These are phyloP conservation scores for Rhynchotus rufescens DNA, from an alignment of 2,797 vertebrate species.

Conservation along the genomic window DNA sequence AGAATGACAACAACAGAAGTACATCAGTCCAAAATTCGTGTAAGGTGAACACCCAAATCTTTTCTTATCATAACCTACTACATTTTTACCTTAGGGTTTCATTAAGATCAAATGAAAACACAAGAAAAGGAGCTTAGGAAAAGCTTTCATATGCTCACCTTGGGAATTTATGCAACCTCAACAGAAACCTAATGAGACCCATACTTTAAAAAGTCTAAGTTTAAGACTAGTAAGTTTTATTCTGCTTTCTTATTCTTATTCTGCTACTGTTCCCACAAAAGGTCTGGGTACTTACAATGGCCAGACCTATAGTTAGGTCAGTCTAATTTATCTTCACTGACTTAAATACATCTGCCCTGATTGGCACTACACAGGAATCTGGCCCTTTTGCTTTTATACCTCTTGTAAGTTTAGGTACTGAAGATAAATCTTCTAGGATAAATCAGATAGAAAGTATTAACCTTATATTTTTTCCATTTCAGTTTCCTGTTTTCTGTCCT, in stretches of 20 bases:
- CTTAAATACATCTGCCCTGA: not conserved
- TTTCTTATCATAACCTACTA: not conserved
- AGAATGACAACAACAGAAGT: conserved; percentile 1
- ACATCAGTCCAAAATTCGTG: not conserved
- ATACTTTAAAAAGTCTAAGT: not conserved
- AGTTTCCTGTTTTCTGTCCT: no score
- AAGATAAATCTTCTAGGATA: not conserved
- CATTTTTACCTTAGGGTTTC: conserved; percentile 13
- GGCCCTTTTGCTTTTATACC: not conserved
- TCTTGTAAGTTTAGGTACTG: not conserved
- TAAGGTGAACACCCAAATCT: not conserved
- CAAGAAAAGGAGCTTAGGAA: not conserved
- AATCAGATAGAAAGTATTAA: not conserved
- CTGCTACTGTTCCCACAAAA: not conserved
- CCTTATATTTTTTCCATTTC: no score
- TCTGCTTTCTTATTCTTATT: not conserved
- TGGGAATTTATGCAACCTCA: not conserved
- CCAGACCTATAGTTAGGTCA: not conserved
- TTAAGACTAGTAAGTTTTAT: not conserved
- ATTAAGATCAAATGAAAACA: conserved; percentile 22
- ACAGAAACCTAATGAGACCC: not conserved
- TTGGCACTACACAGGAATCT: not conserved
- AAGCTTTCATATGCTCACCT: not conserved
- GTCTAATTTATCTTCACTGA: not conserved
- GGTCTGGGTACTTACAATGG: not conserved